Conservation (phyloP, 2,888 invertebrate species). For the Spisula subtruncata region DNA sequence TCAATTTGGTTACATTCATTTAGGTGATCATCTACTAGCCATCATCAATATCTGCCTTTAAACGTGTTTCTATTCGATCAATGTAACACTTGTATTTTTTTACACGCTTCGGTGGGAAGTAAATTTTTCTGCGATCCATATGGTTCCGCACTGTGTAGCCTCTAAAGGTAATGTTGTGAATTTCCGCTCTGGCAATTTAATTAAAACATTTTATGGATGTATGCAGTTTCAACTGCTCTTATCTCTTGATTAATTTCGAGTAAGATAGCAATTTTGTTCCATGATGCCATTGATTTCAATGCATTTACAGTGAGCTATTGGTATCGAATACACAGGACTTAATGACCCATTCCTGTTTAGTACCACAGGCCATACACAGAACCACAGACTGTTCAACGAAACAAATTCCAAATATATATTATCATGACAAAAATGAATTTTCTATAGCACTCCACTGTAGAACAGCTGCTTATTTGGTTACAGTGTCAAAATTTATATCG, state of each 20-base stretch:
- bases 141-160: constrained; percentile 1
- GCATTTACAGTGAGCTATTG: not conserved
- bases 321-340: not conserved
- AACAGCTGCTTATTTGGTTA: too few relatives aligned
- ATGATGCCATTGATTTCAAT: not conserved
- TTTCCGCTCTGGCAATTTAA: constrained; percentile 29
- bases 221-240: constrained; percentile 21
- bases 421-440: too few relatives aligned
- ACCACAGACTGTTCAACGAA: too few relatives aligned
- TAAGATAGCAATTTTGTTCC: not conserved
- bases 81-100: not conserved
- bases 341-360: not conserved
- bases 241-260: constrained; percentile 19
- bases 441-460: too few relatives aligned
- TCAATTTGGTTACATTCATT: constrained; percentile 1
- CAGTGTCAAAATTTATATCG: too few relatives aligned
- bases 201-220: constrained; percentile 29
- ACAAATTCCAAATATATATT: too few relatives aligned
- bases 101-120: not conserved
- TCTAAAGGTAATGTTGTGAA: not conserved
- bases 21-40: not conserved
- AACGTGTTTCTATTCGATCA: not conserved
- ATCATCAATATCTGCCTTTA: constrained; percentile 1
- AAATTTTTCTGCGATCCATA: constrained; percentile 9
- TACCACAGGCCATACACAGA: too few relatives aligned